Base-by-base conservation (phyloP, 92 coral and sea anemone genomes). In the Micromussa lordhowensis region DNA sequence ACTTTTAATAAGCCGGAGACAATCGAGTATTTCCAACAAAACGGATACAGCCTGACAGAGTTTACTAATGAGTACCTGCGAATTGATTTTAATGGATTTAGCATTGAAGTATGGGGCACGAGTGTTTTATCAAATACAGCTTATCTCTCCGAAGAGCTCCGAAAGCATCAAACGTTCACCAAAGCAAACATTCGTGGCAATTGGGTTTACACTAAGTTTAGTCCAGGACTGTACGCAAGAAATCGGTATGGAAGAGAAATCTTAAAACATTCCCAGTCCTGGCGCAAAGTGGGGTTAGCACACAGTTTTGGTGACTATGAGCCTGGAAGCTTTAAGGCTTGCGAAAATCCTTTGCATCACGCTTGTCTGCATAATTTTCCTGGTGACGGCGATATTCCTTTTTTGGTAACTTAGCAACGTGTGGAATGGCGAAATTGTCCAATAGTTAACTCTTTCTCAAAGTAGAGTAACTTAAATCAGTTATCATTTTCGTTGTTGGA, bases 141-240 rank as follows among this genome's bases (percentile, higher is more conserved):
- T 32, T 83, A 81, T 48, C 94, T 91, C 22, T 92, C 94, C n/a
- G 31, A 63, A 18, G 90, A 88, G 58, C 83, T 92, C 54, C 87
- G 51, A 61, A 31, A 83, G 12, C 64, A 22, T 30, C 34, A 17
- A 31, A 44, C 55, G 29, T 74, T 12, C 11, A 90, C 93, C 63
- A 78, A 88, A 79, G 90, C 90, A 31, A 79, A 36, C 18, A 77
- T 57, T 18, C 63, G 63, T 0, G 63, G 63, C 4, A 57, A 57
- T 24, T 57, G 63, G 63, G 1, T 57, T 17, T 24, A 18, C 4
- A 57, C 63, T 1, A 57, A 57, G 63, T 57, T 0, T 19, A 57
- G 63, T 57, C 63, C 63, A 1, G 63, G 63, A 0, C 4, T 57
- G 63, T 57, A 16, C 22, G 63, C 63, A 57, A 57, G n/a, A 6